These are phyloP conservation scores for Lasius platythorax DNA, from an alignment of 2,888 invertebrate genomes.

Conservation along the genomic window DNA sequence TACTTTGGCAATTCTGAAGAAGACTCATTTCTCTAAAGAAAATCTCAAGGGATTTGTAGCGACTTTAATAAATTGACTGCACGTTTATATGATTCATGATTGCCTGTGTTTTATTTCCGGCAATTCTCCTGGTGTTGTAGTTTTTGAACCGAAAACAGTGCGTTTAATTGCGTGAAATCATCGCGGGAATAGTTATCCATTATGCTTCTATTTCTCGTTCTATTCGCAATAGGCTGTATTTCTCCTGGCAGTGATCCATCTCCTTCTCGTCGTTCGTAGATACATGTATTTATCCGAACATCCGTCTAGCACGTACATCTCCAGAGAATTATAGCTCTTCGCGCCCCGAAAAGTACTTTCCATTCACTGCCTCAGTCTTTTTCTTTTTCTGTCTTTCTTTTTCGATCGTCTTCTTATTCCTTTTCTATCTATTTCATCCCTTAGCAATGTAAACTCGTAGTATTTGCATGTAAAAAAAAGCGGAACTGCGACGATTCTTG, in stretches of 20 bases:
- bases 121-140: too few relatives aligned
- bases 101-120: not conserved
- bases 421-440: slow-evolving; percentile 17
- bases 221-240: slow-evolving; percentile 43
- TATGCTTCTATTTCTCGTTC: slow-evolving; percentile 21
- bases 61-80: not conserved
- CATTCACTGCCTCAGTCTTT: slow-evolving; percentile 43
- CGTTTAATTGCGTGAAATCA: slow-evolving; percentile 41
- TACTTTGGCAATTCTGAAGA: too few relatives aligned
- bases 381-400: slow-evolving; percentile 23
- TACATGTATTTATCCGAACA: slow-evolving; percentile 48
- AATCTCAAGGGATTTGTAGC: too few relatives aligned
- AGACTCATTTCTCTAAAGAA: too few relatives aligned
- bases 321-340: slow-evolving; percentile 60
- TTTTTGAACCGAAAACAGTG: slow-evolving; percentile 7
- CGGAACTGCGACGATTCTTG: not conserved
- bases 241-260: slow-evolving; percentile 49
- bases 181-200: slow-evolving; percentile 40
- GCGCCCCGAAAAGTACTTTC: slow-evolving; percentile 36
- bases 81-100: slow-evolving; percentile 6
- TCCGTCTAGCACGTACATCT: slow-evolving; percentile 58
- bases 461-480: slow-evolving; percentile 12
- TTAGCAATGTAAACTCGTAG: slow-evolving; percentile 6
- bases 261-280: slow-evolving; percentile 49
- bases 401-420: slow-evolving; percentile 23